Conservation (phyloP, 2,797 vertebrate species). For the Poeciliopsis paucimaculata region DNA sequence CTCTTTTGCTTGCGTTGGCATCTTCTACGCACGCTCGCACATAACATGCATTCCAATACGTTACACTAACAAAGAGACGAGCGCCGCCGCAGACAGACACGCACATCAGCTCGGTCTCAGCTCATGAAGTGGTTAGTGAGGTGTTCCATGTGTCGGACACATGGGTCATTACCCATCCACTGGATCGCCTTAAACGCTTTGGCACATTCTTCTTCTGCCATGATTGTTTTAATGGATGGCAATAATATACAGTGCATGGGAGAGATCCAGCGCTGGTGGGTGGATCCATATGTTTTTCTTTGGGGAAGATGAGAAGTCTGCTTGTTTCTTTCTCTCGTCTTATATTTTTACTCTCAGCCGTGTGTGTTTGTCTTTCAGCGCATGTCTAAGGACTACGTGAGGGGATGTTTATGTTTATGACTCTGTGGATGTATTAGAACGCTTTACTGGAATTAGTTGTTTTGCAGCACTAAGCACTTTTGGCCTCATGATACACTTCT, state of each 20-base stretch:
- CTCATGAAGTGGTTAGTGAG: slow-evolving; percentile 68
- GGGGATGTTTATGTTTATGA: slow-evolving; percentile 24
- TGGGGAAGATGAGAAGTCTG: slow-evolving; percentile 22
- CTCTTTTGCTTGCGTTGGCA: slow-evolving; percentile 11
- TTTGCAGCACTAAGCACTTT: slow-evolving; percentile 8
- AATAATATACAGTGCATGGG: slow-evolving; percentile 62
- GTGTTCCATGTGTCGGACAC: slow-evolving; percentile 63
- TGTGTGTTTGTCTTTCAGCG: slow-evolving; percentile 27
- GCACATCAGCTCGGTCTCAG: slow-evolving; percentile 39
- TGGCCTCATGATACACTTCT: neutral
- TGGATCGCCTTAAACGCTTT: slow-evolving; percentile 50
- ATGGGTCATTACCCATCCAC: slow-evolving; percentile 67
- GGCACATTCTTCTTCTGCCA: slow-evolving; percentile 55
- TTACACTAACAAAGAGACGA: slow-evolving; percentile 9
- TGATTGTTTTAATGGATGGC: slow-evolving; percentile 69
- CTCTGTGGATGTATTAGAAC: slow-evolving; percentile 20
- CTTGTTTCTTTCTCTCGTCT: slow-evolving; percentile 39
- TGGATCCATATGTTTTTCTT: slow-evolving; percentile 49
- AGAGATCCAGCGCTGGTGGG: slow-evolving; percentile 12
- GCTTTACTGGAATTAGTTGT: slow-evolving; percentile 6
- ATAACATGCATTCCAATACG: slow-evolving; percentile 9
- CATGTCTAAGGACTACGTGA: slow-evolving; percentile 15
- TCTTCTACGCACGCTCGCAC: slow-evolving; percentile 4
- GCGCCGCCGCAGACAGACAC: neutral
- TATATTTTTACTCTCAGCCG: slow-evolving; percentile 36